These are phyloP conservation scores for Embidobia sp. DNA, from an alignment of 2,888 invertebrate genomes.

Conservation along the genomic window DNA sequence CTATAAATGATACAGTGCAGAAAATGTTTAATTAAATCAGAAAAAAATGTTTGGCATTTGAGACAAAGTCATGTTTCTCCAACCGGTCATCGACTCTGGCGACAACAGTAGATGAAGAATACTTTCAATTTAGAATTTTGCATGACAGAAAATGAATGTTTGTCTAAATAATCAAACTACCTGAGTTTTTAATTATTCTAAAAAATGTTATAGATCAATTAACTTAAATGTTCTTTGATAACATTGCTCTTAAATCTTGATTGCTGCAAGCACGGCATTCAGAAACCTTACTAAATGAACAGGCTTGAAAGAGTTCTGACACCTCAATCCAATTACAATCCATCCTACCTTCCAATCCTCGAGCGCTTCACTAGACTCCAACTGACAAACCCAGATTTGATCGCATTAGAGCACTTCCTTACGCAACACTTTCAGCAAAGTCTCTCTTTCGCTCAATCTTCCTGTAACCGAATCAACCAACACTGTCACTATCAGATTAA, in stretches of 20 bases:
- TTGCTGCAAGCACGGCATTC: no score
- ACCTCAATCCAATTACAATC: no score
- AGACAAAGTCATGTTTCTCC: background rate
- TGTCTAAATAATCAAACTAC: no score
- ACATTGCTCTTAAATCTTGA: no score
- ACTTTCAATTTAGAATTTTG: no score
- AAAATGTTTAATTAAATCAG: constrained; percentile 17
- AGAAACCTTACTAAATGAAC: no score
- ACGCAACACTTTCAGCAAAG: constrained; percentile 58
- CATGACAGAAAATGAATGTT: no score
- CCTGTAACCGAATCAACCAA: constrained; percentile 20
- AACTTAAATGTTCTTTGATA: no score
- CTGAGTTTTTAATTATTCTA: no score
- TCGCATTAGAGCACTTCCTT: constrained; percentile 66
- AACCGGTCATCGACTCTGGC: constrained; percentile 9
- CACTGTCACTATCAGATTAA: constrained; percentile 65
- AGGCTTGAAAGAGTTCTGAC: no score
- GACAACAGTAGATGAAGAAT: background rate
- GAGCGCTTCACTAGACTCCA: background rate
- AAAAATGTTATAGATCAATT: no score
- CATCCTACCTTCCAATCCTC: constrained; percentile 56
- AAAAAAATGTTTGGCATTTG: constrained; percentile 15
- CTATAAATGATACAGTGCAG: constrained; percentile 22
- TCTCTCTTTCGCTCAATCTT: constrained; percentile 28
- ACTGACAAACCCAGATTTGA: constrained; percentile 12